Conservation (phyloP, 2,113 vertebrate species). For the Tupaia tana region DNA sequence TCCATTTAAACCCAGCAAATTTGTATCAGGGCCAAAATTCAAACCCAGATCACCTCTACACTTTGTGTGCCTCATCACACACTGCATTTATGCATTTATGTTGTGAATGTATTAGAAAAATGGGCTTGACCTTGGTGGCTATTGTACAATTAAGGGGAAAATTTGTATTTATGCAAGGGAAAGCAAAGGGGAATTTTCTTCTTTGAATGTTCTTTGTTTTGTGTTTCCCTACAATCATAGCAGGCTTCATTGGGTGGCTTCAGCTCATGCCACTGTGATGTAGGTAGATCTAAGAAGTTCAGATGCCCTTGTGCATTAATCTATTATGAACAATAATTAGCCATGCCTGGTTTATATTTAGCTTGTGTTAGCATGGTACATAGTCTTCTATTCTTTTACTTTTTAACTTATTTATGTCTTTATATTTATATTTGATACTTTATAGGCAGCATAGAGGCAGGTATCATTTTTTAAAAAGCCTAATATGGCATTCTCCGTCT, state of each 20-base stretch:
- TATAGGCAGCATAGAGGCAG: background rate
- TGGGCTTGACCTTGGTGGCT: background rate
- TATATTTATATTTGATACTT: background rate
- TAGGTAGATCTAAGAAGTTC: background rate
- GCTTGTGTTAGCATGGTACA: background rate
- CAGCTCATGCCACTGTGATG: background rate
- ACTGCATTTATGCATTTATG: background rate
- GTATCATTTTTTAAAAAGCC: background rate
- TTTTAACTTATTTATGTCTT: background rate
- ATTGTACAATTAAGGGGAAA: background rate
- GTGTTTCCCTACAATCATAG: background rate
- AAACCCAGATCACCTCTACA: background rate
- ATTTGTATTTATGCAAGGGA: background rate
- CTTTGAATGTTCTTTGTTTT: background rate
- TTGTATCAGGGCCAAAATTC: background rate
- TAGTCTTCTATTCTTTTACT: background rate
- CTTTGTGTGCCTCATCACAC: accelerated
- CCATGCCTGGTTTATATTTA: background rate
- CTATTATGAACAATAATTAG: background rate
- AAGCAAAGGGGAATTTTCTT: background rate
- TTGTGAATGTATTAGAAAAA: background rate
- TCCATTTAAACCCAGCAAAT: background rate
- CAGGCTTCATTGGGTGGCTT: background rate
- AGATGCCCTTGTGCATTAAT: too few species aligned
- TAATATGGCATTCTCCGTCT: background rate